Percentiles rank a stretch among this genome's conserved stretches.
These are phyloP conservation scores for Paralichthys olivaceus DNA, from an alignment of 2,113 vertebrate species.

Conservation along the genomic window DNA sequence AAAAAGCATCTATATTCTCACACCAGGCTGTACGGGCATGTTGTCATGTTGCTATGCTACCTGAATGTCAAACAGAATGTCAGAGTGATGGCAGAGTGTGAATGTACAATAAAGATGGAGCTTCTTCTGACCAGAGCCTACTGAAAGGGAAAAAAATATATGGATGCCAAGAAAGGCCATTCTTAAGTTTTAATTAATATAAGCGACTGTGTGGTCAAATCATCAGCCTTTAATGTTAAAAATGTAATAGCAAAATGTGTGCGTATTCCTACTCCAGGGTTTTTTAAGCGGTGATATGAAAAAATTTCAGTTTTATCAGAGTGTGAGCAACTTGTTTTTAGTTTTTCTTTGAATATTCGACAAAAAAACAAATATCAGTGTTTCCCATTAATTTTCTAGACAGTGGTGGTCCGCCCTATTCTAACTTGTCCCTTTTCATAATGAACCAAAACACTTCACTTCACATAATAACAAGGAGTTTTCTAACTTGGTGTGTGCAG, in stretches of 20 bases:
- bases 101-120: slow-evolving; percentile 64
- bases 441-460: no score
- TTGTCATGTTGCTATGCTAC: slow-evolving; percentile 85
- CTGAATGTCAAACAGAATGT: slow-evolving; percentile 85
- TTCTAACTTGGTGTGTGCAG: no score
- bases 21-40: slow-evolving; percentile 76
- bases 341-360: no score
- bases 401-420: no score
- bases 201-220: background rate
- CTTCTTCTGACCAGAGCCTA: slow-evolving; percentile 42
- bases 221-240: background rate
- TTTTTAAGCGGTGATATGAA: no score
- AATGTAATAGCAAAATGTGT: background rate
- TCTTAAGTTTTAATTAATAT: background rate
- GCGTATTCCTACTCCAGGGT: no score
- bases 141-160: background rate
- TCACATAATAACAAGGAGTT: no score
- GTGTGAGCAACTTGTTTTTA: no score
- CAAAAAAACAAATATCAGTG: no score
- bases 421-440: no score
- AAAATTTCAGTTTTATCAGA: no score
- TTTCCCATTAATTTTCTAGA: no score
- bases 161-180: background rate
- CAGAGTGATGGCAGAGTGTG: slow-evolving; percentile 72
- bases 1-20: slow-evolving; percentile 81